Evolutionary conservation across 2,113 vertebrate genomes (phyloP).

Genomic region (Xerus inauris): DNA sequence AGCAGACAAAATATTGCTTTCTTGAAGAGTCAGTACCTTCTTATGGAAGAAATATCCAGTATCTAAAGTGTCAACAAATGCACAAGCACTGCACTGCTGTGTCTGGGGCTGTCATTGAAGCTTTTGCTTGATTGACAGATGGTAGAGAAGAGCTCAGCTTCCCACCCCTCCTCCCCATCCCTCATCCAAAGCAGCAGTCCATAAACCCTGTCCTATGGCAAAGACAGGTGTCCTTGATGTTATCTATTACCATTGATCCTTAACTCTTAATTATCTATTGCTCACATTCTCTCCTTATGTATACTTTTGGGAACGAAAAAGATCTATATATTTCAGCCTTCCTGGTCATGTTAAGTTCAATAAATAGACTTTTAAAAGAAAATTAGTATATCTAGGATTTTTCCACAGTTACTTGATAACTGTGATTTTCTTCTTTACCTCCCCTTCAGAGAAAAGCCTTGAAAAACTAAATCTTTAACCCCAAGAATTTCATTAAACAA

Average conservation of each 20-base stretch:
- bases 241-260: constrained; percentile 8
- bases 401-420: not conserved
- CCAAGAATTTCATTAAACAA: not conserved
- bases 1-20: not conserved
- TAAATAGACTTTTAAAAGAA: constrained; percentile 37
- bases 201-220: not conserved
- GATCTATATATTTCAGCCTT: not conserved
- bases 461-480: not conserved
- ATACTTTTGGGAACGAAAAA: not conserved
- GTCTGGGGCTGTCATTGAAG: not conserved
- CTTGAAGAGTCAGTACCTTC: not conserved
- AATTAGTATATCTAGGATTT: not conserved
- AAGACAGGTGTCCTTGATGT: not conserved
- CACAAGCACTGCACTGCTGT: not conserved
- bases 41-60: not conserved
- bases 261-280: not conserved
- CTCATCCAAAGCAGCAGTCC: not conserved
- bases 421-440: not conserved
- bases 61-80: not conserved
- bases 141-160: not conserved
- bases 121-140: not conserved
- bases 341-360: not conserved
- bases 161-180: accelerated
- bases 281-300: not conserved
- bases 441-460: not conserved